phyloP scores from a whole-genome alignment of 2,888 invertebrate species.

The Mythimna ferrago region DNA sequence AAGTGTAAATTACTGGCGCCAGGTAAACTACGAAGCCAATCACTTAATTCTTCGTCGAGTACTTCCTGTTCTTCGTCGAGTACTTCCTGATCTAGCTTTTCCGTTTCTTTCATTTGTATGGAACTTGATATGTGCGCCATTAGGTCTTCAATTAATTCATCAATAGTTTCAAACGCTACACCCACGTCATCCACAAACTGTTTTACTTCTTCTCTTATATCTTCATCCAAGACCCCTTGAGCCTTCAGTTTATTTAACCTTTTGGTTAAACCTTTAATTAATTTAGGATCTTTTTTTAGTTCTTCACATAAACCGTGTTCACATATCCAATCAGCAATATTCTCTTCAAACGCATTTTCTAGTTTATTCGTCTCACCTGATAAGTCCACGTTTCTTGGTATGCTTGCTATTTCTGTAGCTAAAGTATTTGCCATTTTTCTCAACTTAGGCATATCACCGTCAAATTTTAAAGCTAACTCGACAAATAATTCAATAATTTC shows the following conservation, averaged over 20 bases:
- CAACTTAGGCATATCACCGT: conserved; percentile 30
- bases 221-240: conserved; percentile 47
- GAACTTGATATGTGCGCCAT: conserved; percentile 32
- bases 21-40: conserved; percentile 63
- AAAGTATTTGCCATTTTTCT: conserved; percentile 54
- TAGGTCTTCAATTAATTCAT: conserved; percentile 44
- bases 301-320: conserved; percentile 32
- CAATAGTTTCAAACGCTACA: conserved; percentile 15
- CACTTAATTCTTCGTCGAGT: conserved; percentile 54
- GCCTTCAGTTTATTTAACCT: conserved; percentile 57
- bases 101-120: conserved; percentile 19
- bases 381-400: conserved; percentile 49
- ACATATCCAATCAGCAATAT: conserved; percentile 47
- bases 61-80: conserved; percentile 53
- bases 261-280: conserved; percentile 53
- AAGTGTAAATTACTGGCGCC: conserved; percentile 25
- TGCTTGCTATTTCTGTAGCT: conserved; percentile 44
- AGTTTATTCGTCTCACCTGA: conserved; percentile 31
- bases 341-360: conserved; percentile 29
- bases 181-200: conserved; percentile 28
- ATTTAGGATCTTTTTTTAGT: conserved; percentile 19
- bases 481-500: conserved; percentile 62
- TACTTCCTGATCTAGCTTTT: conserved; percentile 39
- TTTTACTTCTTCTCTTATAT: conserved; percentile 32
- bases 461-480: conserved; percentile 51